Conservation (phyloP, 2,888 invertebrate species). For the Lingula anatina region DNA sequence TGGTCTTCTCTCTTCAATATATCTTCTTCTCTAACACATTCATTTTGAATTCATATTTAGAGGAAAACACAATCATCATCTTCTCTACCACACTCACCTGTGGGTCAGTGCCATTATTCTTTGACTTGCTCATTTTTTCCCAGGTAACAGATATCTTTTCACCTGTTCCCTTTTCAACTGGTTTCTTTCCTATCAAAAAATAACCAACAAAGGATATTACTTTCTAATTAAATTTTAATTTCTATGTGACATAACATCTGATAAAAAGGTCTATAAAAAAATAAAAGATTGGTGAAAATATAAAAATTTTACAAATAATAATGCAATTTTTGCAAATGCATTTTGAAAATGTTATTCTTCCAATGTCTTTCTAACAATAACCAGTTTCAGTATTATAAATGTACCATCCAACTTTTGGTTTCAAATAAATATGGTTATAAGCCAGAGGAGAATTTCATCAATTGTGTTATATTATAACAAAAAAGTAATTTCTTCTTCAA, state of each 20-base stretch:
- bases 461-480: too few relatives aligned
- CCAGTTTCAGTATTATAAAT: too few relatives aligned
- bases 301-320: neutral
- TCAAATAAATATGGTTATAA: too few relatives aligned
- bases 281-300: conserved; percentile 1
- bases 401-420: too few relatives aligned
- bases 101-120: conserved; percentile 94
- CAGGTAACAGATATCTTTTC: conserved; percentile 69
- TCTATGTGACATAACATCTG: neutral
- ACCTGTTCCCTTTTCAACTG: conserved; percentile 60
- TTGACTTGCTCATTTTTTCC: conserved; percentile 99
- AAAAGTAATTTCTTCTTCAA: too few relatives aligned
- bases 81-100: conserved; percentile 33
- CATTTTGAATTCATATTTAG: too few relatives aligned
- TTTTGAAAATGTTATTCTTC: too few relatives aligned
- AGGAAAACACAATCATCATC: neutral
- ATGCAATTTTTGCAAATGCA: neutral
- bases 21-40: too few relatives aligned
- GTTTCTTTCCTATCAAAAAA: conserved; percentile 53
- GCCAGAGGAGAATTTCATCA: too few relatives aligned
- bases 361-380: too few relatives aligned
- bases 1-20: too few relatives aligned
- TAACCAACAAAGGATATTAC: neutral
- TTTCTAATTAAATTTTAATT: neutral
- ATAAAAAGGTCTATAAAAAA: neutral